Percentiles rank a stretch among this genome's conserved stretches.
phyloP scores from a whole-genome alignment of 2,113 vertebrate genomes.

The Macaca fascicularis region T2T-MFA8v1.1 NC_088389.1:11507501-11508000 shows the following conservation, averaged over 20 bases:
- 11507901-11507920: background rate
- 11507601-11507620: background rate
- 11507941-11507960: background rate
- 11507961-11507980: no score
- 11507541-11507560: background rate
- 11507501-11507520: background rate
- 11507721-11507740: background rate
- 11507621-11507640: background rate
- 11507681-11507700: fast-evolving
- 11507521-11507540: background rate
- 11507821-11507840: background rate
- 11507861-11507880: background rate
- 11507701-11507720: no score
- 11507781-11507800: background rate
- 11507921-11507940: background rate
- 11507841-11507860: background rate
- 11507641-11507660: background rate
- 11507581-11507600: background rate
- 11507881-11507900: background rate
- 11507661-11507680: background rate
- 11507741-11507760: background rate
- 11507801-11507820: background rate
- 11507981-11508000: background rate
- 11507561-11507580: background rate
- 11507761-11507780: no score